Conservation (phyloP, 2,113 vertebrate genomes). For the Coptodon rendalli region DNA sequence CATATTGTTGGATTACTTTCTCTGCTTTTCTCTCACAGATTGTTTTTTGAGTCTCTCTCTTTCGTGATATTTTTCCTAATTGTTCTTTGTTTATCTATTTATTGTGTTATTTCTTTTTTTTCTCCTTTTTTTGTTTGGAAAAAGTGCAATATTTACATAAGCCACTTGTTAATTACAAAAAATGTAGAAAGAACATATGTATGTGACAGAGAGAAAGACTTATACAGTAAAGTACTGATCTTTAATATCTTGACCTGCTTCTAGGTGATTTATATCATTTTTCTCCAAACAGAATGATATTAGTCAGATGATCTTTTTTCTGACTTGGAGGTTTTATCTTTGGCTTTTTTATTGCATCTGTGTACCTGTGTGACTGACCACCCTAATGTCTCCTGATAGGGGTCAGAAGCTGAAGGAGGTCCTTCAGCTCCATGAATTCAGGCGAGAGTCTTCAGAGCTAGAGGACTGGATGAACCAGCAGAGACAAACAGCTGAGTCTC, state of each 20-base stretch:
- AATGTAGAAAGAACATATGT: background rate
- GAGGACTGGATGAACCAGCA: conserved; percentile 78
- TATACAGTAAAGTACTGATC: background rate
- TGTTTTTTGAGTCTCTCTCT: background rate
- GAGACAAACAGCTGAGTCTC: conserved; percentile 68
- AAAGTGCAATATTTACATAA: background rate
- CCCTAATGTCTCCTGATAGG: background rate
- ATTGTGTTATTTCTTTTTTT: background rate
- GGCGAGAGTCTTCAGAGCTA: conserved; percentile 75
- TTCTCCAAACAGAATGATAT: background rate
- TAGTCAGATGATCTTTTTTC: background rate
- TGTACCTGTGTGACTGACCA: background rate
- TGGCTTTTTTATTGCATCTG: background rate
- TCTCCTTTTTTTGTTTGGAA: accelerated
- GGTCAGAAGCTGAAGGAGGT: conserved; percentile 70
- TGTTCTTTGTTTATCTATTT: background rate
- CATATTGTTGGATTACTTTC: background rate
- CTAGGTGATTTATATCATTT: background rate
- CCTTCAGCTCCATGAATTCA: conserved; percentile 78
- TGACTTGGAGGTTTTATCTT: background rate
- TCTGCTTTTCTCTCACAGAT: background rate
- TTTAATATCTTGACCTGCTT: background rate
- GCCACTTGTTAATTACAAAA: background rate
- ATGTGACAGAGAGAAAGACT: background rate
- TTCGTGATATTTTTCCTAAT: background rate